phyloP scores from a whole-genome alignment of 37 sponge, comb jelly and placozoan species.

The Cladorhizidae sp. region DNA sequence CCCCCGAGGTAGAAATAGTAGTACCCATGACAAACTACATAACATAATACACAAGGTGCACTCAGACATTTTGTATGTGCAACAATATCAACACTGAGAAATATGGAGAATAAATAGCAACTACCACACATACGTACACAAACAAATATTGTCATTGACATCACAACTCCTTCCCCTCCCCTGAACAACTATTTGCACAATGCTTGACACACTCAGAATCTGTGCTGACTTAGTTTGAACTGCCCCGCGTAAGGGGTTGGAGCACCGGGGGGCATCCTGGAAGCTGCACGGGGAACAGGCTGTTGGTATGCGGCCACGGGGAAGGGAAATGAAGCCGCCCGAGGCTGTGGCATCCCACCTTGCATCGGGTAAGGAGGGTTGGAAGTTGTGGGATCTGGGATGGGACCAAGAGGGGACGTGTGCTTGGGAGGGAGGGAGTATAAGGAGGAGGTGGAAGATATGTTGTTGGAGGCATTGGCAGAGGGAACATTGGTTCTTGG shows the following conservation, averaged over 20 bases:
- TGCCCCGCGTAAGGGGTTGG: background rate
- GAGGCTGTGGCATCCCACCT: background rate
- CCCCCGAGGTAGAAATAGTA: too few species aligned
- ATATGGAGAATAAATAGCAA: too few species aligned
- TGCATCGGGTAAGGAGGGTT: background rate
- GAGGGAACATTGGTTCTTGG: background rate
- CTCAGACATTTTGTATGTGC: too few species aligned
- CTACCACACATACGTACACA: too few species aligned
- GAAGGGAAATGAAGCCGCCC: background rate
- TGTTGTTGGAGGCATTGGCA: background rate
- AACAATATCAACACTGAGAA: background rate
- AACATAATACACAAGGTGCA: too few species aligned
- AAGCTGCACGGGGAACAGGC: background rate
- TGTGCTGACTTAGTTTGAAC: conserved; percentile 1
- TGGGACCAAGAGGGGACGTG: background rate
- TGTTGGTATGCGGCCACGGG: background rate
- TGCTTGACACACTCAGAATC: background rate
- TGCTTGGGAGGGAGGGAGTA: conserved; percentile 9
- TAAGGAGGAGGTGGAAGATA: background rate
- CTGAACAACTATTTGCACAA: too few species aligned
- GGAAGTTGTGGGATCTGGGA: conserved; percentile 3
- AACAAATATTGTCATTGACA: too few species aligned
- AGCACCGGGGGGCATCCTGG: background rate
- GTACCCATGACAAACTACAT: too few species aligned
- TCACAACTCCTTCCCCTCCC: too few species aligned